These are phyloP conservation scores for Coccyzus lansbergi DNA, from an alignment of 2,797 vertebrate genomes.

Conservation along the genomic window DNA sequence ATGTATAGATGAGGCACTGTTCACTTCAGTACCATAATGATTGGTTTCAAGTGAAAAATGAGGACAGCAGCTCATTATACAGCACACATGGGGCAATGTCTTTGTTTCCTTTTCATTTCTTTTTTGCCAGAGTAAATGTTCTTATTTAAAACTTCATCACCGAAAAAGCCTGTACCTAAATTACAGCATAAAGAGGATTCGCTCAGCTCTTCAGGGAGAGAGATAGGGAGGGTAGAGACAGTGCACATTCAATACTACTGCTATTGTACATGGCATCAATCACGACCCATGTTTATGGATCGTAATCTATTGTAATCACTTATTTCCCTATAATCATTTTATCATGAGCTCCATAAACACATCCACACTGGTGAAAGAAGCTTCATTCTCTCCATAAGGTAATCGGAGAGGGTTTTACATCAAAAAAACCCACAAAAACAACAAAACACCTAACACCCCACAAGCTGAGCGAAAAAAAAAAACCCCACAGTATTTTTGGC, in stretches of 20 bases:
- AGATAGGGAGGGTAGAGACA: neutral
- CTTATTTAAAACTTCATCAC: conserved; percentile 67
- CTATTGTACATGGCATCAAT: neutral
- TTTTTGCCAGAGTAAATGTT: conserved; percentile 15
- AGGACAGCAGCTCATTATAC: conserved; percentile 65
- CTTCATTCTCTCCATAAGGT: neutral
- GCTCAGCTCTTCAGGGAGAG: neutral
- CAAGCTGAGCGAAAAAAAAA: neutral
- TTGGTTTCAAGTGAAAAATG: conserved; percentile 77
- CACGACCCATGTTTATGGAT: neutral
- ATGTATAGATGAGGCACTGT: conserved; percentile 68
- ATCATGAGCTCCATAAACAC: neutral
- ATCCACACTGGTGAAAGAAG: neutral
- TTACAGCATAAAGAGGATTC: neutral
- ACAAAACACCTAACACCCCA: accelerated
- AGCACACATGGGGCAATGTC: conserved; percentile 39
- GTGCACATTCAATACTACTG: neutral
- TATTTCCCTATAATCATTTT: neutral
- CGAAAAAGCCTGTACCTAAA: neutral
- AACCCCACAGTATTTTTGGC: neutral
- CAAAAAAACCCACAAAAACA: neutral
- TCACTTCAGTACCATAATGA: conserved; percentile 61
- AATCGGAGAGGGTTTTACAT: neutral
- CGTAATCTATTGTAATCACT: neutral
- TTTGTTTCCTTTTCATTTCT: conserved; percentile 53